Conservation (phyloP, 2,797 vertebrate species). For the Hippopotamyrus pictus region DNA sequence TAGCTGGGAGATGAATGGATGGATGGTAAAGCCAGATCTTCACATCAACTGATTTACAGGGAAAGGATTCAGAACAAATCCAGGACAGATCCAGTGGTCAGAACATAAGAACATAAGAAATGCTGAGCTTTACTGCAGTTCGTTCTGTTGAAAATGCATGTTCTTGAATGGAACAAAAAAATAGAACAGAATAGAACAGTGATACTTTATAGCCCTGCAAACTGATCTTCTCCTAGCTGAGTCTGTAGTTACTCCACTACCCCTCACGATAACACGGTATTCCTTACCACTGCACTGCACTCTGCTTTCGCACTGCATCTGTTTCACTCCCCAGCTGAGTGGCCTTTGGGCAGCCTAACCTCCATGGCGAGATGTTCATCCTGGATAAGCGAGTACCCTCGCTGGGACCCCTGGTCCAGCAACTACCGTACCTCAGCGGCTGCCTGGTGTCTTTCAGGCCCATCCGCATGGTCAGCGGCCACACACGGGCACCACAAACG, state of each 20-base stretch:
- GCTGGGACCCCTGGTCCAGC: slow-evolving; percentile 96
- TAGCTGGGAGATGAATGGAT: background rate
- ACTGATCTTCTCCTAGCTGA: background rate
- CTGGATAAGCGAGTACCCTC: slow-evolving; percentile 94
- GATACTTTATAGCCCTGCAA: background rate
- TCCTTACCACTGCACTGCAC: background rate
- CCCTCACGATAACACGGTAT: background rate
- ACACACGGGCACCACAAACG: background rate
- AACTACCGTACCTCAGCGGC: slow-evolving; percentile 89
- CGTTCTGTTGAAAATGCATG: background rate
- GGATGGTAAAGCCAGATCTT: background rate
- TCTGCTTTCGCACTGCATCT: background rate
- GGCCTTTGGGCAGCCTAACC: slow-evolving; percentile 87
- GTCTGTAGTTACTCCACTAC: background rate
- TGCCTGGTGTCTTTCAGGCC: slow-evolving; percentile 90
- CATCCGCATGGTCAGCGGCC: slow-evolving; percentile 74
- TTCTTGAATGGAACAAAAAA: background rate
- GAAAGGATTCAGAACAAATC: background rate
- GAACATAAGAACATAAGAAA: no score
- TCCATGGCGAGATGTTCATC: slow-evolving; percentile 95
- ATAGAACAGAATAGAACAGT: background rate
- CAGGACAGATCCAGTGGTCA: background rate
- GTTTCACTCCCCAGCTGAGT: slow-evolving; percentile 71
- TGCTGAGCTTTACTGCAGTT: background rate
- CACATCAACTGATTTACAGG: background rate